Evolutionary conservation across 2,888 invertebrate genomes (phyloP), one percentile per base, ranked within the genome.

Genomic region (Seira sanloemensis): DNA sequence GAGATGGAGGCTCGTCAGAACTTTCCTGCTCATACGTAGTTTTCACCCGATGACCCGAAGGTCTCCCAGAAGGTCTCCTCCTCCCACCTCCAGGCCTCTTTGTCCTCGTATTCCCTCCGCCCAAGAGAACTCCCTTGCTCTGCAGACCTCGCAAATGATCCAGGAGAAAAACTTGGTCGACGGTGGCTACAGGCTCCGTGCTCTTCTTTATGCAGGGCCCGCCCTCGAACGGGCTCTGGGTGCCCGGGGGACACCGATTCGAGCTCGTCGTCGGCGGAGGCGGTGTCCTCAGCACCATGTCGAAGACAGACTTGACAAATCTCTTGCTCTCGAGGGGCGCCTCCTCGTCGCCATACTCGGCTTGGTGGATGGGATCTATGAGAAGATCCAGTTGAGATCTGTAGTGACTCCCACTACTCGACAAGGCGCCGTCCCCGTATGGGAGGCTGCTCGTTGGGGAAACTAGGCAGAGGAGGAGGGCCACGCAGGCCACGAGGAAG

Each of bases 221-320:
- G 19, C 86, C 86, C n/a, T 84, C 86, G 21, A 71, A 75, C 16
- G 74, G 75, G 24, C 86, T 77, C 46, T 85, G 86, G 1, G 76
- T 82, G 7, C 85, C 86, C 2, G 75, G 78, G 0, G 86, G 86
- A 74, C 88, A 88, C 21, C 84, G 66, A n/a, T 18, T 67, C 37
- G 81, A 23, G 2, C 66, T 68, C 24, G 67, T 69, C 21, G 82
- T 82, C 7, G 82, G 82, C 12, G 80, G 78, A n/a, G 72, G 78
- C 26, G 85, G 77, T 9, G 82, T 76, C 67, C 79, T 76, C 72
- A 86, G 23, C 68, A 86, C 86, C 72, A 84, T 85, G 72, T 86
- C 83, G 66, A 86, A 86, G 72, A 88, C 86, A 24, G 86, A 86
- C 73, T 86, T 88, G n/a, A 86, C 86, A 12, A 84, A 69, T 73